phyloP scores from a whole-genome alignment of 2,797 vertebrate species.

The Sebastes iracundus region DNA sequence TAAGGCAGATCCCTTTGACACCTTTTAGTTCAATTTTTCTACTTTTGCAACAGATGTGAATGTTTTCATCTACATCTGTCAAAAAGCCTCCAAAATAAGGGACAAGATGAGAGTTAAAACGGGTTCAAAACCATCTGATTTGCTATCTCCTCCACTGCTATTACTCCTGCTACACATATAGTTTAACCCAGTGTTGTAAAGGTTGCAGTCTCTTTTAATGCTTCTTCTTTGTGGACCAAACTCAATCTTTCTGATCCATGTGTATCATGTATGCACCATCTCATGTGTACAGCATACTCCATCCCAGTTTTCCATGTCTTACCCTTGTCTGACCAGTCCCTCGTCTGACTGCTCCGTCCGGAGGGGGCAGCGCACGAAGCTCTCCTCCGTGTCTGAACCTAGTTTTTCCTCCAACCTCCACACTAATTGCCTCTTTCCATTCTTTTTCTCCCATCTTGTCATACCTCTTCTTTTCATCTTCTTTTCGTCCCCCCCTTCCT shows the following conservation, averaged over 20 bases:
- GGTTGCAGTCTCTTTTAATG: background rate
- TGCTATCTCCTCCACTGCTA: background rate
- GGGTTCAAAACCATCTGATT: background rate
- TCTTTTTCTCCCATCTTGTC: slow-evolving; percentile 47
- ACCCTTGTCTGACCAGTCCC: slow-evolving; percentile 53
- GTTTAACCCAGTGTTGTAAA: background rate
- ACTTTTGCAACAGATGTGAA: slow-evolving; percentile 31
- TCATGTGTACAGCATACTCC: slow-evolving; percentile 44
- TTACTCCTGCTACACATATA: background rate
- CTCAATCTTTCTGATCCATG: slow-evolving; percentile 33
- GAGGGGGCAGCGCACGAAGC: slow-evolving; percentile 62
- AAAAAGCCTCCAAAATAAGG: slow-evolving; percentile 19
- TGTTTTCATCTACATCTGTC: slow-evolving; percentile 36
- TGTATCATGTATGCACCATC: slow-evolving; percentile 53
- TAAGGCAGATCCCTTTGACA: slow-evolving; percentile 29
- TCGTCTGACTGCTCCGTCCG: slow-evolving; percentile 60
- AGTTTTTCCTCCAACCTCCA: slow-evolving; percentile 76
- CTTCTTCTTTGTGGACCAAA: slow-evolving; percentile 10
- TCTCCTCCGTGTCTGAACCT: slow-evolving; percentile 79
- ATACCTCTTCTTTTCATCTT: slow-evolving; percentile 78
- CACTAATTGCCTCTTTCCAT: slow-evolving; percentile 82
- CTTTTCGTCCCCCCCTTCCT: slow-evolving; percentile 69
- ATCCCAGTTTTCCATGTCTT: slow-evolving; percentile 53
- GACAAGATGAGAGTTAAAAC: slow-evolving; percentile 3
- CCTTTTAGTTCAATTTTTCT: slow-evolving; percentile 45